These are phyloP conservation scores for Carpatolechia fugitivella DNA, from an alignment of 2,888 invertebrate genomes.

Conservation along the genomic window DNA sequence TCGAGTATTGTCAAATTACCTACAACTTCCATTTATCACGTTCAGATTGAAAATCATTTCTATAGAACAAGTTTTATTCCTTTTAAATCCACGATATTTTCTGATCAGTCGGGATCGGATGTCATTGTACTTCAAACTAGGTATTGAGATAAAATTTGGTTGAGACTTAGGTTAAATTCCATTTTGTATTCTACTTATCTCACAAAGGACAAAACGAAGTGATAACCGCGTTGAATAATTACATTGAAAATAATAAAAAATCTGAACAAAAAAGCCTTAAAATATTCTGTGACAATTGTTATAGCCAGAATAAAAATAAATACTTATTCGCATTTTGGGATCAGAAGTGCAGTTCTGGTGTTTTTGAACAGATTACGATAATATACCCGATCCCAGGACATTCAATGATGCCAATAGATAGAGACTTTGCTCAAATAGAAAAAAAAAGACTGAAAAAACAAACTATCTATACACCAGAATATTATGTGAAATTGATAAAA, in stretches of 20 bases:
- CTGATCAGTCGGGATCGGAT: too few species aligned
- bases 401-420: slow-evolving; percentile 31
- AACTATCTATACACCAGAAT: slow-evolving; percentile 11
- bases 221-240: neutral
- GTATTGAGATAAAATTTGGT: too few species aligned
- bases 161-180: too few species aligned
- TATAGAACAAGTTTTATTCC: too few species aligned
- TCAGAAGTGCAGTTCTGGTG: slow-evolving; percentile 19
- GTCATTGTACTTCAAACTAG: too few species aligned
- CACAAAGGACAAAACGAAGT: neutral
- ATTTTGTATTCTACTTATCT: too few species aligned
- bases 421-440: slow-evolving; percentile 30
- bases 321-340: slow-evolving; percentile 23
- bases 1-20: too few species aligned
- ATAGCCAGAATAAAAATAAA: slow-evolving; percentile 22
- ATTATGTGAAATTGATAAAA: slow-evolving; percentile 8
- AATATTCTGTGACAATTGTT: slow-evolving; percentile 13
- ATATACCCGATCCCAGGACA: slow-evolving; percentile 29
- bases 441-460: slow-evolving; percentile 16
- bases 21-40: too few species aligned
- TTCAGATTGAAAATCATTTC: too few species aligned
- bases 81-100: too few species aligned
- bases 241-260: neutral
- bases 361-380: slow-evolving; percentile 23
- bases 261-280: slow-evolving; percentile 10